phyloP scores from a whole-genome alignment of 2,797 vertebrate species.

The Micrastur ruficollis region DNA sequence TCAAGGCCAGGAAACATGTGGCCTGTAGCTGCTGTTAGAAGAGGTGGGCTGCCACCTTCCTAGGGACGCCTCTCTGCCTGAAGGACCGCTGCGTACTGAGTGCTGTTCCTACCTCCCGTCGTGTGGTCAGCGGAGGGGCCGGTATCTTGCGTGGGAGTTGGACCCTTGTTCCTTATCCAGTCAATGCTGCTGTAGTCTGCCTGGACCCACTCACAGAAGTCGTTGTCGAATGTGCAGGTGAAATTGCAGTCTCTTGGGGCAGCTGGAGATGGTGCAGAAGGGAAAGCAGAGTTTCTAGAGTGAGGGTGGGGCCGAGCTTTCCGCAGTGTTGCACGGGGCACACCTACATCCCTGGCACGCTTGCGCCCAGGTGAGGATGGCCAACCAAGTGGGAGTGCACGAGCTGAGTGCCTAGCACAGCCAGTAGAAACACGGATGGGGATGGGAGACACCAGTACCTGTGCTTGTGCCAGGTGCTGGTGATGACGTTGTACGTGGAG shows the following conservation, averaged over 20 bases:
- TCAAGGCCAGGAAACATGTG: rapidly evolving
- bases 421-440: rapidly evolving
- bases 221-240: conserved; percentile 78
- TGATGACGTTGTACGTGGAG: neutral
- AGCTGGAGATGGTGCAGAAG: conserved; percentile 7
- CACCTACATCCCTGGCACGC: neutral
- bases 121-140: conserved; percentile 85
- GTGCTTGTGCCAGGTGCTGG: neutral
- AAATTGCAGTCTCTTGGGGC: conserved; percentile 47
- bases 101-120: conserved; percentile 70
- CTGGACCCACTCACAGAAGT: conserved; percentile 80
- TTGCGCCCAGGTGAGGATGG: rapidly evolving
- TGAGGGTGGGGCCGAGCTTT: neutral
- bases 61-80: neutral
- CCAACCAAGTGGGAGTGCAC: neutral
- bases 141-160: conserved; percentile 72
- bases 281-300: conserved; percentile 40
- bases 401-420: neutral
- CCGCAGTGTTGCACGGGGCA: neutral
- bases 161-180: conserved; percentile 79
- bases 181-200: conserved; percentile 45
- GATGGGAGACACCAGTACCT: neutral
- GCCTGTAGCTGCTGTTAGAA: neutral
- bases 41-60: neutral
- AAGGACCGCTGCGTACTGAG: neutral